These are phyloP conservation scores for Pangasianodon gigas DNA, from an alignment of 2,113 vertebrate species.

Conservation along the genomic window DNA sequence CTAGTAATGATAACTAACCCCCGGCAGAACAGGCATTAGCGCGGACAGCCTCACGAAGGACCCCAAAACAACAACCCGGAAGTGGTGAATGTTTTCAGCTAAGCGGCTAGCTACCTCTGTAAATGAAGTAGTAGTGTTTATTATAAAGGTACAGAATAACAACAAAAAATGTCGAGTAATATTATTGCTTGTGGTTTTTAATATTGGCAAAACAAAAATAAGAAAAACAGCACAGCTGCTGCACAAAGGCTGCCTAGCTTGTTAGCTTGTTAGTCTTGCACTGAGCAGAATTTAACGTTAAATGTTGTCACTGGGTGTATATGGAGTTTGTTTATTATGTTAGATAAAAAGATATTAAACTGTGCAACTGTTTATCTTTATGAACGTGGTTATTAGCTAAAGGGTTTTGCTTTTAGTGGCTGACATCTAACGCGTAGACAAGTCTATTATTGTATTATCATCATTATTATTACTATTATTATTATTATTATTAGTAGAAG, in stretches of 20 bases:
- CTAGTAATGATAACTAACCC: background rate
- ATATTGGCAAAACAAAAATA: background rate
- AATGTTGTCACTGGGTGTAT: background rate
- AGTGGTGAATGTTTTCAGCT: slow-evolving; percentile 21
- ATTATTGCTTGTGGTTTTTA: background rate
- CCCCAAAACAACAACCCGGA: slow-evolving; percentile 38
- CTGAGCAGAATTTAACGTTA: background rate
- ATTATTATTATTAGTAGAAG: background rate
- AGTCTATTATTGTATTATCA: background rate
- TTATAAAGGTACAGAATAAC: slow-evolving; percentile 38
- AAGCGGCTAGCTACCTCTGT: background rate
- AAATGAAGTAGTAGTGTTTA: slow-evolving; percentile 16
- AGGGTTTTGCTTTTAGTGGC: background rate
- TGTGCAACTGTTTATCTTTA: background rate
- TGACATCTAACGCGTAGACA: background rate
- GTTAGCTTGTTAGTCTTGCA: background rate
- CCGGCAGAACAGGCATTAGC: background rate
- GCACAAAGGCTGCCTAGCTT: background rate
- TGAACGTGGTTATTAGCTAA: background rate
- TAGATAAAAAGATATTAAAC: background rate
- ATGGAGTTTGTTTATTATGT: background rate
- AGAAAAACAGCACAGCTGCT: background rate
- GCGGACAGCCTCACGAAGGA: background rate
- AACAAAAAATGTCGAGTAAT: background rate
- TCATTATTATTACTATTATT: background rate